Evolutionary conservation across 2,797 vertebrate species (phyloP), one percentile per base, ranked within the genome.

Genomic region (Tiaroga cobitis): DNA sequence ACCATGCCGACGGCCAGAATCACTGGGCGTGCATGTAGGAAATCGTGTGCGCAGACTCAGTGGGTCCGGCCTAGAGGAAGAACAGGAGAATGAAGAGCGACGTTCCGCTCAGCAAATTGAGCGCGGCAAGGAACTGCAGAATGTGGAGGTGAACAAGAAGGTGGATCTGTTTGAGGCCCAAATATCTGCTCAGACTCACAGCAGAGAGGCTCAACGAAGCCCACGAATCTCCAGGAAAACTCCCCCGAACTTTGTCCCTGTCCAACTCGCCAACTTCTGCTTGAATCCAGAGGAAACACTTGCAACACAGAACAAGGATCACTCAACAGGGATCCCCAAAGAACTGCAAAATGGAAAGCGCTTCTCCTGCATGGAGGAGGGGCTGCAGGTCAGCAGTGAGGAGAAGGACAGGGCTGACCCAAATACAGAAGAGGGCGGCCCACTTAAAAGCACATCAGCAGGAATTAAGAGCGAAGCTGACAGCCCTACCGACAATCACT

Each of bases 161-260:
- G 97, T 98, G 90, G 97, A 94, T 86, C 94, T 98, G 83, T 99
- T 98, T 5, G 98, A 99, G 93, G 96, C 97, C 0, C 97, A 97
- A 83, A 98, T 99, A 92, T 96, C 95, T 2, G 91, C 93, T 85
- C 96, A 97, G 93, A 97, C 96, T 0, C 95, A 95, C 56, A 95
- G 89, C 21, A 93, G 88, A 34, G 96, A 94, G 81, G 92, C 91
- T 0, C 96, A 96, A 8, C 95, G 93, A 46, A 98, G 97, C 90
- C 97, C 98, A 7, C 94, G 94, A 29, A 80, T 91, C 10, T 90
- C 93, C 3, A 93, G 96, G 59, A 94, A 95, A 7, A 86, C 91
- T 0, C 80, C 89, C 56, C 89, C 82, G 29, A 49, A 70, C 79
- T 88, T 24, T n/a, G 85, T 54, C 82, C 29, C 89, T 81, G 84